Evolutionary conservation across 2,113 vertebrate genomes (phyloP).

Genomic region (Alethe diademata): DNA sequence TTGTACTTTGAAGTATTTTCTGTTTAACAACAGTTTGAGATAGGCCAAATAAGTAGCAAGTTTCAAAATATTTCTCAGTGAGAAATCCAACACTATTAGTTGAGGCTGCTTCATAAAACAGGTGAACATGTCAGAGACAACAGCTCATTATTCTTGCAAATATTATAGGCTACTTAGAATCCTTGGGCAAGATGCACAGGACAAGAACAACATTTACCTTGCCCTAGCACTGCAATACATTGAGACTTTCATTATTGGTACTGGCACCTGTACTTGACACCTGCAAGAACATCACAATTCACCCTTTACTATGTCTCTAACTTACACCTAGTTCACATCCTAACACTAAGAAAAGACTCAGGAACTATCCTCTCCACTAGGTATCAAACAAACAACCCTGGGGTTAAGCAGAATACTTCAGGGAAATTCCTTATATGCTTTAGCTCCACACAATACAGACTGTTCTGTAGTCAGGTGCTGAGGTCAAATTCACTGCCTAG

Average conservation of each 20-base stretch:
- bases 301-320: background rate
- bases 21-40: background rate
- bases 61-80: background rate
- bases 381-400: background rate
- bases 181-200: background rate
- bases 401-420: background rate
- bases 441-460: background rate
- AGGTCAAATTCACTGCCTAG: background rate
- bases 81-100: background rate
- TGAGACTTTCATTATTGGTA: background rate
- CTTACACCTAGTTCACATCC: background rate
- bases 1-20: background rate
- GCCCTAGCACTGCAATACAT: background rate
- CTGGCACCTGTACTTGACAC: background rate
- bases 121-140: background rate
- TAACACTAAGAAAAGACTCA: background rate
- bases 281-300: fast-evolving
- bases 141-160: background rate
- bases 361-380: background rate
- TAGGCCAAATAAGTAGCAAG: background rate
- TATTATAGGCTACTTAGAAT: background rate
- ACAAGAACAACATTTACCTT: background rate
- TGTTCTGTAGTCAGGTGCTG: background rate
- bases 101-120: background rate
- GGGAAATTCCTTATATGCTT: background rate